These are phyloP conservation scores for Atta cephalotes DNA, from an alignment of 1,140 invertebrate genomes.

Conservation along the genomic window DNA sequence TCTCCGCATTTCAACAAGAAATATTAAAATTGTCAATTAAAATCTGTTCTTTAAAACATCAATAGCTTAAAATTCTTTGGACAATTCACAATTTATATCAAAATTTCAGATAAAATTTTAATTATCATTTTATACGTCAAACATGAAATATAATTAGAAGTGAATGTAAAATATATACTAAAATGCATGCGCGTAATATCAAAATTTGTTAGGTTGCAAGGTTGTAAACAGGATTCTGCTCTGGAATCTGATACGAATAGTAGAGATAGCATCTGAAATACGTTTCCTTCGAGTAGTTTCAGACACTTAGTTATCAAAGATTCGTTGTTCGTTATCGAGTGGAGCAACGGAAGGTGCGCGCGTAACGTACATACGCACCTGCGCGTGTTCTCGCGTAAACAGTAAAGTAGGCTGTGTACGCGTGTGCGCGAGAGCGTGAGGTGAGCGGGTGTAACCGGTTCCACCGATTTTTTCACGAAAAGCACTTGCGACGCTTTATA, in stretches of 20 bases:
- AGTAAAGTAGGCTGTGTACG: slow-evolving; percentile 58
- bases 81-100: background rate
- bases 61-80: background rate
- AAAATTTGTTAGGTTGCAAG: background rate
- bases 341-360: background rate
- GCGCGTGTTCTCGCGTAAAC: slow-evolving; percentile 68
- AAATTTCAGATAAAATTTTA: background rate
- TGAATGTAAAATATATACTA: background rate
- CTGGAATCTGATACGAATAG: background rate
- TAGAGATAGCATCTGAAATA: background rate
- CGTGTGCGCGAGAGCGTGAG: slow-evolving; percentile 62
- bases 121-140: background rate
- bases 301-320: background rate
- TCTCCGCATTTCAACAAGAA: background rate
- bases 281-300: background rate
- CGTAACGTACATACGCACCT: slow-evolving; percentile 54
- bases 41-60: background rate
- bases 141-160: background rate
- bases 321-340: slow-evolving; percentile 12
- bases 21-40: background rate
- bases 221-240: background rate
- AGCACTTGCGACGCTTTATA: slow-evolving; percentile 74
- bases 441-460: slow-evolving; percentile 77
- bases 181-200: background rate
- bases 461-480: slow-evolving; percentile 78